Evolutionary conservation across 2,113 vertebrate species (phyloP).

Genomic region (Salvelinus sp.): DNA sequence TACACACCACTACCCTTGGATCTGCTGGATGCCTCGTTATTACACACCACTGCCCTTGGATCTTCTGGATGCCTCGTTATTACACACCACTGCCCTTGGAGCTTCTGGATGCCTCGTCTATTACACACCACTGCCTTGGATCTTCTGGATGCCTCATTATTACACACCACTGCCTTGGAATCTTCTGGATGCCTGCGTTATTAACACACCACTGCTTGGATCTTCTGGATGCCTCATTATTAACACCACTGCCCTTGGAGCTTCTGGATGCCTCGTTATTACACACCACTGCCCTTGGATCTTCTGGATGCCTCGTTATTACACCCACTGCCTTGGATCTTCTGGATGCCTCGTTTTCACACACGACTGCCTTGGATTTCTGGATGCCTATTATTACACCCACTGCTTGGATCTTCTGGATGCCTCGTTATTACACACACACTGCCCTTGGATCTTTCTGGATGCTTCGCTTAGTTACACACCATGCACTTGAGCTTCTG

Average conservation of each 20-base stretch:
- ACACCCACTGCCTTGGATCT: constrained; percentile 48
- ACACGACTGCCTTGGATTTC: constrained; percentile 48
- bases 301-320: constrained; percentile 34
- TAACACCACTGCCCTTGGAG: constrained; percentile 41
- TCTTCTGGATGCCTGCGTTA: constrained; percentile 37
- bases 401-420: constrained; percentile 46
- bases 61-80: constrained; percentile 37
- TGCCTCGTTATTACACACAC: constrained; percentile 23
- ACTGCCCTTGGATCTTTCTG: constrained; percentile 47
- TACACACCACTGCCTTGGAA: constrained; percentile 41
- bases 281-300: constrained; percentile 42
- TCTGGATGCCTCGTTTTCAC: constrained; percentile 24
- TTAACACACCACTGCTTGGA: constrained; percentile 42
- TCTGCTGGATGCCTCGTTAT: constrained; percentile 36
- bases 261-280: constrained; percentile 31
- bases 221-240: constrained; percentile 37
- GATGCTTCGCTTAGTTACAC: too few species aligned
- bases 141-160: constrained; percentile 35
- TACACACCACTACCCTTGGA: constrained; percentile 41
- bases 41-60: constrained; percentile 42
- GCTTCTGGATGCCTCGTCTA: constrained; percentile 32
- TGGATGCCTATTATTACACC: constrained; percentile 14
- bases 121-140: constrained; percentile 42
- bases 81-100: constrained; percentile 41
- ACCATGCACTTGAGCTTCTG: too few species aligned